These are phyloP conservation scores for Conopomorpha cramerella DNA, from an alignment of 1,140 invertebrate genomes.

Conservation along the genomic window DNA sequence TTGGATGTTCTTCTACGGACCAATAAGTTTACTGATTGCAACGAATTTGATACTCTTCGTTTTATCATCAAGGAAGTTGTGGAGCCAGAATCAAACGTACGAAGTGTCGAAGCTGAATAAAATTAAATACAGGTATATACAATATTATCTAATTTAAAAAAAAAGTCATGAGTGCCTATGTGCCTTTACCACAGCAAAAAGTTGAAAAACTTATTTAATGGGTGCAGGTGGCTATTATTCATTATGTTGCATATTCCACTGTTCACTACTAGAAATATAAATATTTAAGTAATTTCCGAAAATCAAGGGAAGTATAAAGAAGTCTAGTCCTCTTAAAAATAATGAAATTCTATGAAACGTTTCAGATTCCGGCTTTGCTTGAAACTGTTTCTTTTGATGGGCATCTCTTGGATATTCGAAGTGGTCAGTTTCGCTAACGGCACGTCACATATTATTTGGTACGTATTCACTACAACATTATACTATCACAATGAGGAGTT, in stretches of 20 bases:
- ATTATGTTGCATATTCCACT: no score
- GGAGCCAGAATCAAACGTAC: constrained; percentile 53
- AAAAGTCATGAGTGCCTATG: no score
- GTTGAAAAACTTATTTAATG: no score
- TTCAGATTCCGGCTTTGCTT: constrained; percentile 67
- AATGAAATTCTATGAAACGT: constrained; percentile 11
- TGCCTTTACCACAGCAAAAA: no score
- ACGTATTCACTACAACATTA: no score
- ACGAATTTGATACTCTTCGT: constrained; percentile 64
- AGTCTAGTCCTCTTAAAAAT: no score
- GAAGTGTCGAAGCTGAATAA: constrained; percentile 59
- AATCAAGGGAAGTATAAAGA: no score
- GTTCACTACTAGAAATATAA: no score
- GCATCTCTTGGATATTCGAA: constrained; percentile 75
- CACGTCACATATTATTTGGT: constrained; percentile 43
- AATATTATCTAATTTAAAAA: no score
- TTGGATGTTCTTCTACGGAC: constrained; percentile 70
- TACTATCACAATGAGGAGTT: no score
- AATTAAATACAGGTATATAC: constrained; percentile 64
- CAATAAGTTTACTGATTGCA: constrained; percentile 60
- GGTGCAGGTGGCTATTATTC: no score
- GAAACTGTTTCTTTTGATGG: constrained; percentile 74
- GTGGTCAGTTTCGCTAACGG: constrained; percentile 53
- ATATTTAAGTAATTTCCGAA: no score
- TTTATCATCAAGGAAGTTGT: constrained; percentile 60